phyloP scores from a whole-genome alignment of 2,113 vertebrate species.

The Coptodon bakossiorum region DNA sequence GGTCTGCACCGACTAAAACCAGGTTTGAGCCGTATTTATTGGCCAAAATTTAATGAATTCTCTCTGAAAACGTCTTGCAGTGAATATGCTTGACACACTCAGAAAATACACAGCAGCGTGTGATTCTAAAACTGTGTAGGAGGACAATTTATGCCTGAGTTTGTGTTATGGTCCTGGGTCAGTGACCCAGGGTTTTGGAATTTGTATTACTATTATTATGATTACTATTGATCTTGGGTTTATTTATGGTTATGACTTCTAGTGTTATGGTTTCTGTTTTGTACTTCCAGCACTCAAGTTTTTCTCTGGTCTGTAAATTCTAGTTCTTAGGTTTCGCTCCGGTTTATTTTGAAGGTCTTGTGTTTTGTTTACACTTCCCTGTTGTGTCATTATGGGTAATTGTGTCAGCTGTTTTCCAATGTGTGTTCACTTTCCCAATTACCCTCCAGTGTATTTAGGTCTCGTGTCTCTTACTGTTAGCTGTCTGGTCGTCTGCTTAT shows the following conservation, averaged over 20 bases:
- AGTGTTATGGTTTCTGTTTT: not conserved
- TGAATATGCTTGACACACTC: not conserved
- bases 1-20: accelerated
- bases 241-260: not conserved
- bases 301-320: not conserved
- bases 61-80: not conserved
- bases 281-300: not conserved
- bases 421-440: not conserved
- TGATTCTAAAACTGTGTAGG: not conserved
- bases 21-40: not conserved
- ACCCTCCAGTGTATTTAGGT: not conserved
- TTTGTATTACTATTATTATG: not conserved
- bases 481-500: not conserved
- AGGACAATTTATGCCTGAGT: not conserved
- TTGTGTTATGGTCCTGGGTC: not conserved
- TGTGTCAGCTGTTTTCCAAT: not conserved
- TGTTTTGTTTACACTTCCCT: not conserved
- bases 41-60: not conserved
- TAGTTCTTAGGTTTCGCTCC: not conserved
- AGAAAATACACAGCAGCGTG: not conserved
- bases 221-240: accelerated
- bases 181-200: not conserved
- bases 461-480: not conserved
- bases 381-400: not conserved
- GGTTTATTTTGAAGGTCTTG: not conserved